Percentiles rank a stretch among this genome's conserved stretches.
phyloP scores from a whole-genome alignment of 2,888 invertebrate genomes.

The Vesta saturnalis region DNA sequence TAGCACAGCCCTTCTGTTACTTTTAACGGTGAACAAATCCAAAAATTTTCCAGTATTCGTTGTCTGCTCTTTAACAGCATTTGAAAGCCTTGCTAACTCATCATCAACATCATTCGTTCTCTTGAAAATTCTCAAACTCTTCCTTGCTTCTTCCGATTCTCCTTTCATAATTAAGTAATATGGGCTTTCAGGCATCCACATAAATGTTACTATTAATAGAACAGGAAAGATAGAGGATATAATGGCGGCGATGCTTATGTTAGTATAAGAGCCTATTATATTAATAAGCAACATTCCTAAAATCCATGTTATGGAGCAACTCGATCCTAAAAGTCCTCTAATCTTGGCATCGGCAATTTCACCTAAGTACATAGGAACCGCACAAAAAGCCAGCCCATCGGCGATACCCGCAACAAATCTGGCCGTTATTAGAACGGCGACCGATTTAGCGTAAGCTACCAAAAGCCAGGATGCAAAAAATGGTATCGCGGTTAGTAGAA shows the following conservation, averaged over 20 bases:
- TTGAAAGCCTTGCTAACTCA: slow-evolving; percentile 54
- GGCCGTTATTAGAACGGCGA: slow-evolving; percentile 66
- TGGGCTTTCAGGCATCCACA: slow-evolving; percentile 74
- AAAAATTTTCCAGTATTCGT: slow-evolving; percentile 62
- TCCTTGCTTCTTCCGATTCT: slow-evolving; percentile 60
- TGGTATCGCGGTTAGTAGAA: slow-evolving; percentile 70
- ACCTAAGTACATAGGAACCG: slow-evolving; percentile 70
- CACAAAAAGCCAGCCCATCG: slow-evolving; percentile 60
- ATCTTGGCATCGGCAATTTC: slow-evolving; percentile 70
- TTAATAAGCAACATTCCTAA: slow-evolving; percentile 71
- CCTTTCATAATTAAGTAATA: slow-evolving; percentile 61
- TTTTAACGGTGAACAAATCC: slow-evolving; percentile 65
- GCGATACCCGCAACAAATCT: slow-evolving; percentile 69
- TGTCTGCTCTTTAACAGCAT: slow-evolving; percentile 54
- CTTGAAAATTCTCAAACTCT: slow-evolving; percentile 67
- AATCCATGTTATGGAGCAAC: slow-evolving; percentile 67
- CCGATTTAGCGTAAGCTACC: slow-evolving; percentile 68
- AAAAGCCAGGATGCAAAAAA: slow-evolving; percentile 72
- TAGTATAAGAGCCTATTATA: slow-evolving; percentile 68
- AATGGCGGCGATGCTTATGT: slow-evolving; percentile 64
- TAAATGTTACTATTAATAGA: slow-evolving; percentile 66
- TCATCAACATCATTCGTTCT: slow-evolving; percentile 64
- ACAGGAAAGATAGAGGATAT: slow-evolving; percentile 69
- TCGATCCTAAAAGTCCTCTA: slow-evolving; percentile 70
- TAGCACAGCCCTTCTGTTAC: slow-evolving; percentile 69